Conservation (phyloP, 2,113 vertebrate genomes). For the Lasiurus borealis region DNA sequence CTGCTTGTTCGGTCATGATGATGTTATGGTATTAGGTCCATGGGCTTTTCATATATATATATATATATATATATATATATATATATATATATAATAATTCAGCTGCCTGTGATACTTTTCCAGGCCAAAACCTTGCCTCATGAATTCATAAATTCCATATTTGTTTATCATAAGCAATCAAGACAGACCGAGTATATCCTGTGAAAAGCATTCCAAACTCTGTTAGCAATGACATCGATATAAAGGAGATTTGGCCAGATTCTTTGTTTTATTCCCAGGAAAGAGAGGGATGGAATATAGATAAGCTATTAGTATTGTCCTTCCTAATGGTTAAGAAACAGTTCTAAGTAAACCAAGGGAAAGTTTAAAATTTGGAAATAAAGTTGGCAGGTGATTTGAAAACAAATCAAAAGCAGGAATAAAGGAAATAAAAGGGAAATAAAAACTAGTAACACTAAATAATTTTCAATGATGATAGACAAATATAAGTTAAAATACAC, state of each 20-base stretch:
- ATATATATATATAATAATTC: background rate
- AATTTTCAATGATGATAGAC: background rate
- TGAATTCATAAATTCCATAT: slow-evolving; percentile 29
- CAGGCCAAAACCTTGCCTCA: background rate
- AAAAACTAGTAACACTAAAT: background rate
- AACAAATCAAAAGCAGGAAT: slow-evolving; percentile 7
- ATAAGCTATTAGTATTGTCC: slow-evolving; percentile 27
- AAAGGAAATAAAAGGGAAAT: slow-evolving; percentile 2
- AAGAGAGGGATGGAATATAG: background rate
- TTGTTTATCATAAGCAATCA: background rate
- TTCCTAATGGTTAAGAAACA: slow-evolving; percentile 30
- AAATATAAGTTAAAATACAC: background rate
- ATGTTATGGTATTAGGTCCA: too few species aligned
- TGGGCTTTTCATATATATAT: too few species aligned
- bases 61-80: too few species aligned
- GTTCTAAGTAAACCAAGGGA: background rate
- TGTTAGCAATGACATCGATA: background rate
- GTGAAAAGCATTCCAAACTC: slow-evolving; percentile 18
- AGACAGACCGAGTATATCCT: background rate
- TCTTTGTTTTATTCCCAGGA: slow-evolving; percentile 24
- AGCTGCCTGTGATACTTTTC: background rate
- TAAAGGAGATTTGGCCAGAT: background rate
- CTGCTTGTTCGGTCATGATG: too few species aligned
- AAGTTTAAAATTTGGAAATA: slow-evolving; percentile 50
- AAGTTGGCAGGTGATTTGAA: slow-evolving; percentile 54